phyloP scores from a whole-genome alignment of 2,797 vertebrate genomes.

The Selene dorsalis region DNA sequence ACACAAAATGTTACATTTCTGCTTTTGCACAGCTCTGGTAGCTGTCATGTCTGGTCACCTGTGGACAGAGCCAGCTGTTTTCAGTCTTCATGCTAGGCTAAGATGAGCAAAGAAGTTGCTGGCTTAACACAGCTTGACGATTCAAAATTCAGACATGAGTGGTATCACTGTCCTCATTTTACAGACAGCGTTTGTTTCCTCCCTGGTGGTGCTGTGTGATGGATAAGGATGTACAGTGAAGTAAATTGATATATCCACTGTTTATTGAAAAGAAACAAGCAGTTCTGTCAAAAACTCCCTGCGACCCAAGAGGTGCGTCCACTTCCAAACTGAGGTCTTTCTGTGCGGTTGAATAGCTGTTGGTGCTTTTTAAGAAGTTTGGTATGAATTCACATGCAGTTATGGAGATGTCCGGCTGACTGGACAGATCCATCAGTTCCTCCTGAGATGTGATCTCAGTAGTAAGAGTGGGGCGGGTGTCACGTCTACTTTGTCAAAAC shows the following conservation, averaged over 20 bases:
- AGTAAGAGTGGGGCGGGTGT: constrained; percentile 24
- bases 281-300: too few species aligned
- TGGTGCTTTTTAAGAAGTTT: too few species aligned
- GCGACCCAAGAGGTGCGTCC: too few species aligned
- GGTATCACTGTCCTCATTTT: too few species aligned
- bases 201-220: too few species aligned
- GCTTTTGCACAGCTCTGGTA: neutral
- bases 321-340: too few species aligned
- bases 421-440: neutral
- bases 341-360: too few species aligned
- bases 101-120: neutral
- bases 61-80: neutral
- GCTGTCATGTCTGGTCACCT: too few species aligned
- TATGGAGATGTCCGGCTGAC: neutral
- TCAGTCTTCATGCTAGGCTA: neutral
- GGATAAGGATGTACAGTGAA: neutral
- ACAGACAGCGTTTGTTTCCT: neutral
- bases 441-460: neutral
- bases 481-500: constrained; percentile 33
- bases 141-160: neutral
- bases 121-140: neutral
- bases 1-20: too few species aligned
- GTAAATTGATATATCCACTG: too few species aligned
- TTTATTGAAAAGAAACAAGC: neutral
- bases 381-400: too few species aligned